These are phyloP conservation scores for Linurgus olivaceus DNA, from an alignment of 2,797 vertebrate genomes.

Conservation along the genomic window DNA sequence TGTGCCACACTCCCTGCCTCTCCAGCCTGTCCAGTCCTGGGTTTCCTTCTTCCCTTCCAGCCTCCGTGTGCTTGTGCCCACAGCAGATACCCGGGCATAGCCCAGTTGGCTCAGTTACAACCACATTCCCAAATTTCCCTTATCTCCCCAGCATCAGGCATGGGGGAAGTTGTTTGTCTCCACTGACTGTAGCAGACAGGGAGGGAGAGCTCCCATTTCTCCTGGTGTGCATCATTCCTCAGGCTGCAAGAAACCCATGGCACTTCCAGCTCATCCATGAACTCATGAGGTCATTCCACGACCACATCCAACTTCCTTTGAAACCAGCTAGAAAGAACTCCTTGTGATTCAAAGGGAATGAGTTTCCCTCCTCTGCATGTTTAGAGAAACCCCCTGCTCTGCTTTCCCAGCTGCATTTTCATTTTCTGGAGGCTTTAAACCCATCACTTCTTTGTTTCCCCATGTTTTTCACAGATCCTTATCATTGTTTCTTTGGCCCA, in stretches of 20 bases:
- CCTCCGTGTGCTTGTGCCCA: fast-evolving
- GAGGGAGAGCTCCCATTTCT: not conserved
- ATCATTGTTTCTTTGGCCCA: not conserved
- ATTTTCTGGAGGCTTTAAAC: not conserved
- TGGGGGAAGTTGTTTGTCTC: not conserved
- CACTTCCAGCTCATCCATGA: not conserved
- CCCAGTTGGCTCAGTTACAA: not conserved
- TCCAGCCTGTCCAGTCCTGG: not conserved
- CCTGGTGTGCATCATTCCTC: not conserved
- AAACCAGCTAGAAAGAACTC: not conserved
- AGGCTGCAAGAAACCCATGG: not conserved
- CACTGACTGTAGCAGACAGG: not conserved
- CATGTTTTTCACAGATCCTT: conserved; percentile 19
- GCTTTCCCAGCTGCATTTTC: conserved; percentile 6
- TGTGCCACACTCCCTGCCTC: not conserved
- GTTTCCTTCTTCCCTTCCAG: not conserved
- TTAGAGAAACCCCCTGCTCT: not conserved
- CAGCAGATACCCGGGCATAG: not conserved
- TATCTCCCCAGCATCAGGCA: not conserved
- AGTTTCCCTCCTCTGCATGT: not conserved
- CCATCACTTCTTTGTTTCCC: conserved; percentile 23
- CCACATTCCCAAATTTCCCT: not conserved
- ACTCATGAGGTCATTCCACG: not conserved
- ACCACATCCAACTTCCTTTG: not conserved
- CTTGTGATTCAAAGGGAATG: not conserved